Evolutionary conservation across 2,113 vertebrate genomes (phyloP), one percentile per base, ranked within the genome.

Genomic region (Phylloscopus trochilus): DNA sequence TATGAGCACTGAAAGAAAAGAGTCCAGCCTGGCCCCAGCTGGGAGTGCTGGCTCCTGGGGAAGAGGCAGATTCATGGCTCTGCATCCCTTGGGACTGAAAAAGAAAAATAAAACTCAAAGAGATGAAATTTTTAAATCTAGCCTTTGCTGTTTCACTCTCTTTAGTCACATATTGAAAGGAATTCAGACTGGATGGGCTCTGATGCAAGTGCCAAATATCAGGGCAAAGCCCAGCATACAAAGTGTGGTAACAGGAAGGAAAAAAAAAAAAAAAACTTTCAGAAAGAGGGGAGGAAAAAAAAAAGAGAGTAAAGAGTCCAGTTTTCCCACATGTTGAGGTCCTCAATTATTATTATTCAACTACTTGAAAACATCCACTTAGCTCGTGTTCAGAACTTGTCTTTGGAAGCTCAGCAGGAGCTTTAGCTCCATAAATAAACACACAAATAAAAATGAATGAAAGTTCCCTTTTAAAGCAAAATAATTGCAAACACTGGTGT

Each of bases 271-370:
- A 35, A 5, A 5, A 68, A 13, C 15, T 7, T 75, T 90, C 22
- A 67, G 56, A 83, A 83, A 39, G 30, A 10, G 4, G 3, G 6
- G 4, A 2, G 1, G 0, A 4, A 14, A 14, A 9, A 3, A 3
- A 30, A 3, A 27, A 44, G 0, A 22, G 15, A 76, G 2, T 24
- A 46, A 47, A 56, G 9, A 52, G 4, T 10, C 14, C 7, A 15
- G 15, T 27, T 81, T 24, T 64, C 27, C 83, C 52, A n/a, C 4
- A 14, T 37, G 30, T 75, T 83, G 33, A 72, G 22, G 16, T 46
- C 30, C 13, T 52, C 27, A 92, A 3, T 52, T 91, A 77, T 52
- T 91, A 77, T 39, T 74, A 43, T 74, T 87, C n/a, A 83, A 49
- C 49, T n/a, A 11, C 39, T 78, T 75, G 55, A 91, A 94, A 93